Conservation (phyloP, 2,888 invertebrate species). For the Erebia aethiops region DNA sequence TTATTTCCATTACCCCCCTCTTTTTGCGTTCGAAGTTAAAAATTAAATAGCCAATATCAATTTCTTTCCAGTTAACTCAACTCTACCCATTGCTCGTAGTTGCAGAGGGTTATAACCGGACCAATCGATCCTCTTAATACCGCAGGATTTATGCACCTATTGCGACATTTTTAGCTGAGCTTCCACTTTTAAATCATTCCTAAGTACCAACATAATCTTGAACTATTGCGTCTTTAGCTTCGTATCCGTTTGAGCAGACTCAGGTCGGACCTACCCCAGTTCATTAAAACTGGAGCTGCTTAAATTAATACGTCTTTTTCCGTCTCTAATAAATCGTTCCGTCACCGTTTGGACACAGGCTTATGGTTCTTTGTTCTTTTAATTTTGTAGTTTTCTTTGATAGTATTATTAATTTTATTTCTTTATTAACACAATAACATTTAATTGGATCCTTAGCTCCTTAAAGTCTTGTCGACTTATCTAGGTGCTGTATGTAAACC, state of each 20-base stretch:
- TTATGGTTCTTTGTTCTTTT: no score
- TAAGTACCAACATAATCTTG: constrained; percentile 11
- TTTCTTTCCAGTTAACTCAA: neutral
- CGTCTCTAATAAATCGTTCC: no score
- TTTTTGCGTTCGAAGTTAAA: neutral
- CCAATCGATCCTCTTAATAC: constrained; percentile 6
- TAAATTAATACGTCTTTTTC: neutral
- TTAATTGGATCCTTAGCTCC: no score
- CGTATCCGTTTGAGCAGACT: neutral
- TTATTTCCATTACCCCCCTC: neutral
- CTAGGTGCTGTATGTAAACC: no score
- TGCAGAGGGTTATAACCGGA: neutral
- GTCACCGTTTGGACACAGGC: no score
- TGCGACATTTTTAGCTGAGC: constrained; percentile 5
- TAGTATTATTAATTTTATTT: no score
- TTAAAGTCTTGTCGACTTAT: no score
- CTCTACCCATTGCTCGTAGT: neutral
- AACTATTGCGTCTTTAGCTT: neutral
- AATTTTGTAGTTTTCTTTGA: no score
- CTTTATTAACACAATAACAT: no score
- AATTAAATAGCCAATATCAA: neutral
- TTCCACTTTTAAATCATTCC: constrained; percentile 6
- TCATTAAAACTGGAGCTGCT: neutral
- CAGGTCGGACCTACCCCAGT: neutral
- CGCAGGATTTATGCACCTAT: constrained; percentile 6